Percentiles rank a stretch among this genome's conserved stretches.
Conservation (phyloP, 2,113 vertebrate species). For the Osmerus eperlanus region DNA sequence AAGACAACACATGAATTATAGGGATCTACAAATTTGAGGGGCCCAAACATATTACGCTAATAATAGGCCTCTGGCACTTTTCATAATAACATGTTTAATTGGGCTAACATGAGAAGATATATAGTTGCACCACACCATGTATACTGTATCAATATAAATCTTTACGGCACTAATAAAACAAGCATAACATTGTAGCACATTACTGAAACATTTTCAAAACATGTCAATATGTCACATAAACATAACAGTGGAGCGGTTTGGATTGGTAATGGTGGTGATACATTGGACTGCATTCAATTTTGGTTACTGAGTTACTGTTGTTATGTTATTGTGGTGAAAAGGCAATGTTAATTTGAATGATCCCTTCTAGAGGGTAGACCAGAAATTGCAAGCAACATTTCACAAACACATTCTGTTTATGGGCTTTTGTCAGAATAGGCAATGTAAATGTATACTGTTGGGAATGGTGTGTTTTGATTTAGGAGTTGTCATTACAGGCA, state of each 20-base stretch:
- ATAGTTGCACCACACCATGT: background rate
- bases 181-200: constrained; percentile 10
- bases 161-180: background rate
- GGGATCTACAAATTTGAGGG: constrained; percentile 7
- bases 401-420: too few relatives aligned
- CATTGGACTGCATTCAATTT: background rate
- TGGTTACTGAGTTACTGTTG: too few relatives aligned
- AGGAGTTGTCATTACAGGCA: too few relatives aligned
- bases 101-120: constrained; percentile 6
- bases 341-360: too few relatives aligned
- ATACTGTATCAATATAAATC: background rate
- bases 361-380: too few relatives aligned
- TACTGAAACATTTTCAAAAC: background rate
- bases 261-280: background rate
- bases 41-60: constrained; percentile 24
- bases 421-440: too few relatives aligned
- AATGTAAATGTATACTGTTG: too few relatives aligned
- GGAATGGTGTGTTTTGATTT: too few relatives aligned
- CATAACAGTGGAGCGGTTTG: background rate
- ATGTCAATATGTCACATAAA: too few relatives aligned
- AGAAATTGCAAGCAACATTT: too few relatives aligned
- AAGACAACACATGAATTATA: constrained; percentile 7
- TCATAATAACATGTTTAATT: constrained; percentile 15
- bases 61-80: constrained; percentile 13
- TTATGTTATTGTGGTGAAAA: too few relatives aligned